Evolutionary conservation across 2,113 vertebrate species (phyloP).

Genomic region (Spilogale gracilis): DNA sequence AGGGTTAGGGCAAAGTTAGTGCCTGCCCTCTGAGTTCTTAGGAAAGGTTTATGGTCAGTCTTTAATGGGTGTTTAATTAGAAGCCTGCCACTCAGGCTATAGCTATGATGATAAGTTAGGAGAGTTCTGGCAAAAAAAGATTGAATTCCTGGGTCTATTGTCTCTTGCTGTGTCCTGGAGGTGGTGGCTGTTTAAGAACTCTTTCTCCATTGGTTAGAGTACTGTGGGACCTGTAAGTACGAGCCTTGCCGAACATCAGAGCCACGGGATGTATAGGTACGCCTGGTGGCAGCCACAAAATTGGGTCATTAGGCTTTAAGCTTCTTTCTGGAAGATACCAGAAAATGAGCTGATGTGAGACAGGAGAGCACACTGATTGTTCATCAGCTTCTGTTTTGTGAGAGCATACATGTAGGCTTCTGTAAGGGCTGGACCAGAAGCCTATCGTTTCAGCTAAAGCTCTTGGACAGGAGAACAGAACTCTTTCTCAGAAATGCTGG

Average conservation of each 20-base stretch:
- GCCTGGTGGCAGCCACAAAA: background rate
- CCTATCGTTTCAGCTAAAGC: background rate
- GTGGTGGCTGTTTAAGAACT: background rate
- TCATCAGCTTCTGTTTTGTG: background rate
- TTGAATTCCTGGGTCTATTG: background rate
- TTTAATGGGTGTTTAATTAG: background rate
- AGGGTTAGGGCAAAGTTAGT: background rate
- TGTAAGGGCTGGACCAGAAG: background rate
- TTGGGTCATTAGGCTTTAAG: background rate
- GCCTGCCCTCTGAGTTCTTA: background rate
- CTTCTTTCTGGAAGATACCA: background rate
- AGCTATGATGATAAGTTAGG: background rate
- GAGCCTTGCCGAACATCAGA: background rate
- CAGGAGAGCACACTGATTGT: background rate
- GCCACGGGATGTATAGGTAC: background rate
- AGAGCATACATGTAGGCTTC: background rate
- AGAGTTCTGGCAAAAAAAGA: background rate
- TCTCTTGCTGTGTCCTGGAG: background rate
- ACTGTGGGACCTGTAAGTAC: background rate
- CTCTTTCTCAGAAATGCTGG: background rate
- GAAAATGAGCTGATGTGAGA: background rate
- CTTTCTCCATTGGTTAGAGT: background rate
- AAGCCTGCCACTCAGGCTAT: background rate
- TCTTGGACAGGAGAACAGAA: background rate
- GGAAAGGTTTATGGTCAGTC: background rate